These are phyloP conservation scores for Scylla paramamosain DNA, from an alignment of 1,140 invertebrate species.

Conservation along the genomic window DNA sequence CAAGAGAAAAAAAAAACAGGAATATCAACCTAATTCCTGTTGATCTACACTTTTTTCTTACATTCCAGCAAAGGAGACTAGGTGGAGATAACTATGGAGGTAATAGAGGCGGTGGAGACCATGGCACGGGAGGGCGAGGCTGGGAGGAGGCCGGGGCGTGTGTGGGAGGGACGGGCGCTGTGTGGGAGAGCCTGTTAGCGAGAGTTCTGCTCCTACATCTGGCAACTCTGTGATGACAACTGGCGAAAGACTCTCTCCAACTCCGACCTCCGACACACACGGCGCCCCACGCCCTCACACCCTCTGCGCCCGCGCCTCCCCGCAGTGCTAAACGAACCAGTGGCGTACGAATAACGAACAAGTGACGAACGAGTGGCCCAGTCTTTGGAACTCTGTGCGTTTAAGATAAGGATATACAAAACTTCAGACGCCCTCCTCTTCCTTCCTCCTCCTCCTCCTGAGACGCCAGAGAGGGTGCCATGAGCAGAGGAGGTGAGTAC, in stretches of 20 bases:
- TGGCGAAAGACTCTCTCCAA: background rate
- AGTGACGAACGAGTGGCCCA: background rate
- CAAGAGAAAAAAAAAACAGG: no score
- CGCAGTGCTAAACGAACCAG: background rate
- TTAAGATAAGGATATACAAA: background rate
- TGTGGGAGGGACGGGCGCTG: background rate
- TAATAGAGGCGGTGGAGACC: background rate
- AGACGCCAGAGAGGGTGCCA: background rate
- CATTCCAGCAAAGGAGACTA: background rate
- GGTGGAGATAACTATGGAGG: background rate
- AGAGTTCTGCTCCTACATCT: background rate
- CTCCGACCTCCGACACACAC: background rate
- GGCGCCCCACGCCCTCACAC: background rate
- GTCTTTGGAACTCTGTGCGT: background rate
- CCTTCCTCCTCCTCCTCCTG: background rate
- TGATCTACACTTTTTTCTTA: background rate
- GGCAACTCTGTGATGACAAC: background rate
- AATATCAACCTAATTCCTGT: background rate
- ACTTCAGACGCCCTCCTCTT: no score
- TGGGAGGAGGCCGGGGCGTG: background rate
- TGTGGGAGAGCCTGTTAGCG: background rate
- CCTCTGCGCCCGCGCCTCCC: background rate
- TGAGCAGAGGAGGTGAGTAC: constrained; percentile 11
- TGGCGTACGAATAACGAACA: background rate
- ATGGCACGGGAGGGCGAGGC: background rate